Evolutionary conservation across 2,888 invertebrate genomes (phyloP).

Genomic region (Drosophila kuntzei): DNA sequence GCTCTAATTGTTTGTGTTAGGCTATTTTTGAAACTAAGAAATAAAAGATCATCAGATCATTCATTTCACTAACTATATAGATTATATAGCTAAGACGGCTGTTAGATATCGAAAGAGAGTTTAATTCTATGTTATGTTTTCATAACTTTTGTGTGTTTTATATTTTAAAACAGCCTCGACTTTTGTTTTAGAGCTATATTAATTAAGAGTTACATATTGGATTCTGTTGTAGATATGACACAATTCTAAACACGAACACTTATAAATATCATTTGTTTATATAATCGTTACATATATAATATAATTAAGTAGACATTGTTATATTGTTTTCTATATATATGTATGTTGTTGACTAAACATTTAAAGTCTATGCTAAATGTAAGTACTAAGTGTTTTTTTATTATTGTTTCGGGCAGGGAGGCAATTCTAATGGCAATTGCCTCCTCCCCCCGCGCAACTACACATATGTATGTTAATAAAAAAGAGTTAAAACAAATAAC

Average conservation of each 20-base stretch:
- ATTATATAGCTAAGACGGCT: slow-evolving; percentile 27
- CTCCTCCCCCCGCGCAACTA: slow-evolving; percentile 47
- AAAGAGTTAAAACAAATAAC: slow-evolving; percentile 34
- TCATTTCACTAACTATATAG: slow-evolving; percentile 56
- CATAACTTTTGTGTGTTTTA: slow-evolving; percentile 1
- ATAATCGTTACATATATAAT: slow-evolving; percentile 34
- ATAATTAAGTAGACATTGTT: slow-evolving; percentile 64
- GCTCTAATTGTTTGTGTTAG: slow-evolving; percentile 51
- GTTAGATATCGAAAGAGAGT: slow-evolving; percentile 13
- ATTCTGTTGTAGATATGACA: slow-evolving; percentile 60
- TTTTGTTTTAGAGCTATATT: slow-evolving; percentile 50
- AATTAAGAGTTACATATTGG: slow-evolving; percentile 49
- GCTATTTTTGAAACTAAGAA: slow-evolving; percentile 52
- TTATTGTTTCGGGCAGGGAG: slow-evolving; percentile 15
- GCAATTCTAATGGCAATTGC: slow-evolving; percentile 43
- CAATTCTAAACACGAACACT: slow-evolving; percentile 69
- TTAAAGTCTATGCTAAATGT: slow-evolving; percentile 65
- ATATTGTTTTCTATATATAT: slow-evolving; percentile 37
- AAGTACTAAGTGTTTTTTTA: slow-evolving; percentile 45
- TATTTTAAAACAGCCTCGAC: slow-evolving; percentile 47
- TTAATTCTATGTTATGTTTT: slow-evolving; percentile 1
- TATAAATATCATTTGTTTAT: slow-evolving; percentile 37
- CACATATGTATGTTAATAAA: slow-evolving; percentile 21
- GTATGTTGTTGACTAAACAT: slow-evolving; percentile 58
- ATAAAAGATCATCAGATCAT: slow-evolving; percentile 36